Evolutionary conservation across 2,888 invertebrate genomes (phyloP).

Genomic region (Ctena decussata): DNA sequence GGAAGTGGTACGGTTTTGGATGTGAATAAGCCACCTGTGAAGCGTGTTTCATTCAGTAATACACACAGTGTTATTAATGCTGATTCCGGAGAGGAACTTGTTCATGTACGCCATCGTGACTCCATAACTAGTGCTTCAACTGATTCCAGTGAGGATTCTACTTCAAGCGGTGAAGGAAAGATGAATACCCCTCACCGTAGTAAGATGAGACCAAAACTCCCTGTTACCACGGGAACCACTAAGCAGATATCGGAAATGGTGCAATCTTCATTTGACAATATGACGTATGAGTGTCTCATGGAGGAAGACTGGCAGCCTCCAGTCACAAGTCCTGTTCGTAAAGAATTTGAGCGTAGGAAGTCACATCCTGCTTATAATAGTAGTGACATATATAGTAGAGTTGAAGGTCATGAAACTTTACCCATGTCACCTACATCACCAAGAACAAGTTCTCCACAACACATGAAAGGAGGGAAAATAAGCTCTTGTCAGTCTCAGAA

Average conservation of each 20-base stretch:
- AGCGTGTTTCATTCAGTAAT: conserved; percentile 83
- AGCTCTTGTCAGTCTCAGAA: conserved; percentile 41
- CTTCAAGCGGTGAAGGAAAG: conserved; percentile 80
- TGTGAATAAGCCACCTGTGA: conserved; percentile 77
- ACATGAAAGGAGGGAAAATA: conserved; percentile 29
- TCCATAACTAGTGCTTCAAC: conserved; percentile 83
- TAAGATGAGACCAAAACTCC: conserved; percentile 80
- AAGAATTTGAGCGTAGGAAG: conserved; percentile 69
- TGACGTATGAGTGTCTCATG: conserved; percentile 66
- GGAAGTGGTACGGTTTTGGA: conserved; percentile 58
- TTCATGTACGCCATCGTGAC: conserved; percentile 77
- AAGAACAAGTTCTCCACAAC: conserved; percentile 36
- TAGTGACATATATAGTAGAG: conserved; percentile 55
- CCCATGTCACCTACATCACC: conserved; percentile 46
- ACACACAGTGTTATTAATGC: conserved; percentile 80
- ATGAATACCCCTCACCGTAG: conserved; percentile 70
- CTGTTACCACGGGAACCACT: conserved; percentile 83
- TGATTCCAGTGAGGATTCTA: conserved; percentile 83
- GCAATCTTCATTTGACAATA: conserved; percentile 77
- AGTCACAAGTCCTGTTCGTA: conserved; percentile 55
- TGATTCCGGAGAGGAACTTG: conserved; percentile 75
- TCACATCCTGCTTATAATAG: conserved; percentile 65
- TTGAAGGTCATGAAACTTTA: conserved; percentile 46
- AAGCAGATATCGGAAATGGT: conserved; percentile 83
- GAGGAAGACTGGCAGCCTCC: conserved; percentile 70